Percentiles rank a stretch among this genome's conserved stretches.
Evolutionary conservation across 2,797 vertebrate genomes (phyloP).

Genomic region (Onychomys leucogaster): DNA sequence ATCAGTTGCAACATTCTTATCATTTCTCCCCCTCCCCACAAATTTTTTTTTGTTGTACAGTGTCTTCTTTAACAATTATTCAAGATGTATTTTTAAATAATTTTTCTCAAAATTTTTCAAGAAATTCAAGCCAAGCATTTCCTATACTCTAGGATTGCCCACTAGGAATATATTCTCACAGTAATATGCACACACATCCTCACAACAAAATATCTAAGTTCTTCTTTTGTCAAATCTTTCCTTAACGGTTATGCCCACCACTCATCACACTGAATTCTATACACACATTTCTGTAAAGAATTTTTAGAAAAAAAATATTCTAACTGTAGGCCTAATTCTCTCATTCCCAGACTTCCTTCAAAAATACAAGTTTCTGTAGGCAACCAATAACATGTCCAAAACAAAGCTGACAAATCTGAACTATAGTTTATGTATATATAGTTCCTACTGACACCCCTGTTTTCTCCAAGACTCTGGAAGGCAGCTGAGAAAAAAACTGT

Average conservation of each 20-base stretch:
- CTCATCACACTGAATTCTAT: not conserved
- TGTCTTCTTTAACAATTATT: slow-evolving; percentile 59
- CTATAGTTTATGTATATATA: slow-evolving; percentile 45
- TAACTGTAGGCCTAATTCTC: slow-evolving; percentile 48
- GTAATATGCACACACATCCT: not conserved
- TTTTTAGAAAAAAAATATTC: slow-evolving; percentile 57
- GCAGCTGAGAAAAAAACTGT: slow-evolving; percentile 70
- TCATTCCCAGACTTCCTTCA: slow-evolving; percentile 48
- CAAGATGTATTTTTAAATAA: slow-evolving; percentile 57
- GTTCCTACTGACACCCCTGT: slow-evolving; percentile 53
- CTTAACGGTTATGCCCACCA: not conserved
- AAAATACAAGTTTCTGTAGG: slow-evolving; percentile 45
- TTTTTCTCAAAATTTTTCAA: slow-evolving; percentile 61
- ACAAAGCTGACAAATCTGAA: slow-evolving; percentile 60
- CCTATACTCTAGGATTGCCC: slow-evolving; percentile 17
- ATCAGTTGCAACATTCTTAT: slow-evolving; percentile 38
- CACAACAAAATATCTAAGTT: not conserved
- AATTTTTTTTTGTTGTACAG: slow-evolving; percentile 45
- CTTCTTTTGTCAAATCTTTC: slow-evolving; percentile 45
- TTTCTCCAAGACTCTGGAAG: slow-evolving; percentile 64
- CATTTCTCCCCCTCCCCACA: not conserved
- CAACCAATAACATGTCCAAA: slow-evolving; percentile 73
- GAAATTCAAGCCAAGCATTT: slow-evolving; percentile 43
- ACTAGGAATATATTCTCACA: slow-evolving; percentile 29
- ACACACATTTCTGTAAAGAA: slow-evolving; percentile 28